phyloP scores from a whole-genome alignment of 2,113 vertebrate species.

The Eubucco bourcierii region DNA sequence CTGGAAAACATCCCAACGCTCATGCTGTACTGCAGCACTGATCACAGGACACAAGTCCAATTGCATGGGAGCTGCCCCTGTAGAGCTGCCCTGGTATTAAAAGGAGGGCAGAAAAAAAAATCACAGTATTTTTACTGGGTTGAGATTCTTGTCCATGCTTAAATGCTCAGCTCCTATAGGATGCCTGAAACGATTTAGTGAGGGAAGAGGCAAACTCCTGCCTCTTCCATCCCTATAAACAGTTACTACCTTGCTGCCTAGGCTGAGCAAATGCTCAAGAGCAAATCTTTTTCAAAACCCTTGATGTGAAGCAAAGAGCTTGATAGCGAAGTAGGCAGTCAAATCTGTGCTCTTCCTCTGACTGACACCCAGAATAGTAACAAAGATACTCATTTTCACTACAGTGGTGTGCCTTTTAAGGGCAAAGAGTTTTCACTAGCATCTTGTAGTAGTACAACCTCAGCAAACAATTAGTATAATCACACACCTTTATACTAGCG shows the following conservation, averaged over 20 bases:
- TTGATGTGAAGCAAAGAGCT: slow-evolving; percentile 48
- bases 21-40: neutral
- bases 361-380: slow-evolving; percentile 56
- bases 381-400: slow-evolving; percentile 61
- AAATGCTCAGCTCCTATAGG: neutral
- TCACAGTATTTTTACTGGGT: neutral
- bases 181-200: neutral
- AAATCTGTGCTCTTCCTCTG: slow-evolving; percentile 56
- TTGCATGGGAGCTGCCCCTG: neutral
- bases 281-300: slow-evolving; percentile 46
- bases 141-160: neutral
- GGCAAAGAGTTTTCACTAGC: slow-evolving; percentile 17
- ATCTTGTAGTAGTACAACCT: neutral
- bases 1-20: neutral
- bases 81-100: neutral
- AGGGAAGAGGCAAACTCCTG: neutral
- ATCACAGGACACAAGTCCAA: neutral
- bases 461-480: neutral
- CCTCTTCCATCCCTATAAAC: slow-evolving; percentile 20
- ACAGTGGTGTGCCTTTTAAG: slow-evolving; percentile 27
- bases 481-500: neutral
- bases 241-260: neutral
- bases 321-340: slow-evolving; percentile 50
- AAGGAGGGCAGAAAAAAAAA: slow-evolving; percentile 6
- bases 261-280: slow-evolving; percentile 42